Evolutionary conservation across 2,888 invertebrate genomes (phyloP), one percentile per base, ranked within the genome.

Genomic region (Resseliella maxima): DNA sequence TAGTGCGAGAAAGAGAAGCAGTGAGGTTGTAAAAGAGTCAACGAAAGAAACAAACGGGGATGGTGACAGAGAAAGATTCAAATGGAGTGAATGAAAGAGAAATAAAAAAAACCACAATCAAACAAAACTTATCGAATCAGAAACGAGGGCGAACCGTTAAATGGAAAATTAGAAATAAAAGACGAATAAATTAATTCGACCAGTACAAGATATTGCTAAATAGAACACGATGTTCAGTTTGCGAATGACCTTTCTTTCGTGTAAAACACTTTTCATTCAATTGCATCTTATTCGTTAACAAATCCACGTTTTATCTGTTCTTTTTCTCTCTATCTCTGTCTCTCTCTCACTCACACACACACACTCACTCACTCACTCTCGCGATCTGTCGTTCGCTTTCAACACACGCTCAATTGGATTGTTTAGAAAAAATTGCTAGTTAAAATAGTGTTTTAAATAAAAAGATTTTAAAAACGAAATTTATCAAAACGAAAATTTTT

Each of bases 121-220:
- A 72, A 18, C 31, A 31, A n/a, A 31, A 31, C 2, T 72, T n/a
- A n/a, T 31, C 72, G 35, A 72, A 31, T 72, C 12, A 72, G 72
- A 31, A 72, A 72, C 72, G 72, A 72, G 72, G 35, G 72, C 72
- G 72, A 72, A 72, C 41, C 72, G 72, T 72, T 72, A 72, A 72
- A 31, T 31, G 72, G 72, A 72, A 72, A 72, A 27, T 35, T 31
- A 31, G 72, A 72, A 72, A 72, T 45, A 86, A 86, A 31, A 86
- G 21, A 41, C 35, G 27, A 64, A 86, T 64, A 64, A 83, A 86
- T 83, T 45, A 83, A 86, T 86, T 81, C 86, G 83, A 83, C 64
- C 46, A 86, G 83, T 86, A 50, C 38, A 83, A 86, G 81, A 86
- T 86, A 86, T 86, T 83, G 35, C 50, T 86, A 72, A 36, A 86